phyloP scores from a whole-genome alignment of 2,888 invertebrate species.

The Pyrrhosoma nymphula region DNA sequence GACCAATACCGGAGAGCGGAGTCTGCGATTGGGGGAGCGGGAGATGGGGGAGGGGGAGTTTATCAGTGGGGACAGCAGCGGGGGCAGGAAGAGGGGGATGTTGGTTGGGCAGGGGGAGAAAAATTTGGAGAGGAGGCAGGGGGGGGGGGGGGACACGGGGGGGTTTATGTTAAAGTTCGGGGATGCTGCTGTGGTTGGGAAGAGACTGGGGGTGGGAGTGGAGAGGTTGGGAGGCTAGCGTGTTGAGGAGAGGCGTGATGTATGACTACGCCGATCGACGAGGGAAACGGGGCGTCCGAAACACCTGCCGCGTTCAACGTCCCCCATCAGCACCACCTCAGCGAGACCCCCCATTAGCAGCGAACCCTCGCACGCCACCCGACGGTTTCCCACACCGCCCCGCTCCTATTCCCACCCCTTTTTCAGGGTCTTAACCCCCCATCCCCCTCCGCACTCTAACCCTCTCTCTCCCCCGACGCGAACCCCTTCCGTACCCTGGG shows the following conservation, averaged over 20 bases:
- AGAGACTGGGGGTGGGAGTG: neutral
- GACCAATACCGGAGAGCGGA: slow-evolving; percentile 1
- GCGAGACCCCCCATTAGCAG: neutral
- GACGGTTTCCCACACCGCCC: neutral
- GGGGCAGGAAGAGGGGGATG: no score
- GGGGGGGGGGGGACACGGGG: neutral
- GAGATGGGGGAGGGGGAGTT: neutral
- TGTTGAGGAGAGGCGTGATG: slow-evolving; percentile 33
- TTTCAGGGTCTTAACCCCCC: neutral
- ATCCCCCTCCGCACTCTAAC: neutral
- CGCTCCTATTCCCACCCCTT: neutral
- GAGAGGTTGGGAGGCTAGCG: neutral
- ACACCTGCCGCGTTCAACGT: slow-evolving; percentile 18
- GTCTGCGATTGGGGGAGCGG: slow-evolving; percentile 11
- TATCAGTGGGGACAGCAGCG: no score
- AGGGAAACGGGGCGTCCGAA: slow-evolving; percentile 57
- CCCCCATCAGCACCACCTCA: neutral
- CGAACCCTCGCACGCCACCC: neutral
- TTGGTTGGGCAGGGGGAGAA: neutral
- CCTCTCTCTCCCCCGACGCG: neutral
- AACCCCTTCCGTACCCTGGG: neutral
- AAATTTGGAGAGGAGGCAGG: neutral
- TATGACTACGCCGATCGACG: slow-evolving; percentile 34
- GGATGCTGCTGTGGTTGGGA: neutral
- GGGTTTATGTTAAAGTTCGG: neutral